Evolutionary conservation across 2,888 invertebrate species (phyloP).

Genomic region (Nematopogon swammerdamellus): DNA sequence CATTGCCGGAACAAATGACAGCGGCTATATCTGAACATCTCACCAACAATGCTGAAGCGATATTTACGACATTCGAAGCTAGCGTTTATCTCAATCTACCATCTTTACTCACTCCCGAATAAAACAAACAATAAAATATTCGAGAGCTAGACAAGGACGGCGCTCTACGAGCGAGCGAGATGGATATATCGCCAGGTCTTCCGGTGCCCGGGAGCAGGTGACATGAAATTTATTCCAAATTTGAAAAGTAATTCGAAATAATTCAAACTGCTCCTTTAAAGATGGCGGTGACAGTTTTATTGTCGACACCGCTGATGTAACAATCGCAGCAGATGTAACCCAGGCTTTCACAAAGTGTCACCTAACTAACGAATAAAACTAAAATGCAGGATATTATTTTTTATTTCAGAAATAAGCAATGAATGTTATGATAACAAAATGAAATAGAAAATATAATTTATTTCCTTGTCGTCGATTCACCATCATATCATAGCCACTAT

Average conservation of each 20-base stretch:
- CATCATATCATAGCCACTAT: too few relatives aligned
- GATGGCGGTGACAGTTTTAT: slow-evolving; percentile 54
- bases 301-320: slow-evolving; percentile 23
- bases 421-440: too few relatives aligned
- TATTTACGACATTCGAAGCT: slow-evolving; percentile 20
- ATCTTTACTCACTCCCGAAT: slow-evolving; percentile 34
- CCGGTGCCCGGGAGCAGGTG: slow-evolving; percentile 52
- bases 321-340: background rate
- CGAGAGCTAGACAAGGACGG: slow-evolving; percentile 19
- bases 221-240: slow-evolving; percentile 55
- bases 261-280: slow-evolving; percentile 54
- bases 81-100: slow-evolving; percentile 43
- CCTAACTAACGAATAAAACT: too few relatives aligned
- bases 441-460: too few relatives aligned
- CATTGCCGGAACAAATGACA: too few relatives aligned
- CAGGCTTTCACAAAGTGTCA: too few relatives aligned
- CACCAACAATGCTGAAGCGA: background rate
- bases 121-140: slow-evolving; percentile 41
- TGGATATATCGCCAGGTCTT: slow-evolving; percentile 29
- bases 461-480: too few relatives aligned
- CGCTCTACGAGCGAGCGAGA: slow-evolving; percentile 21
- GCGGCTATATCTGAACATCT: background rate
- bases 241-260: slow-evolving; percentile 51
- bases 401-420: too few relatives aligned
- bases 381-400: too few relatives aligned